These are phyloP conservation scores for Petrolisthes manimaculis DNA, from an alignment of 2,888 invertebrate genomes.

Conservation along the genomic window DNA sequence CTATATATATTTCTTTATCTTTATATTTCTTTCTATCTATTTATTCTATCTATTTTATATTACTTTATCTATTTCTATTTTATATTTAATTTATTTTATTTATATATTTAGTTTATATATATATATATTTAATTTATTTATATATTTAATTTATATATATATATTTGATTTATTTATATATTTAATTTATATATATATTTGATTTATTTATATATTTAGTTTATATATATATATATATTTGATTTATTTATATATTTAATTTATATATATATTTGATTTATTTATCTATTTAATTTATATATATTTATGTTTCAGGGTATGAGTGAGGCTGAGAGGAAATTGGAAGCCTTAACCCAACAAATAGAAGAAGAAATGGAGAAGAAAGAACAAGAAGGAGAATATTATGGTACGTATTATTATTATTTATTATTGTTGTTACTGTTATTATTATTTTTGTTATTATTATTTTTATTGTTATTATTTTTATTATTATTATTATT, in stretches of 20 bases:
- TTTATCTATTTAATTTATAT: conserved; percentile 9
- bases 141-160: not conserved
- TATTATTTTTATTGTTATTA: no score
- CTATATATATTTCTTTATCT: not conserved
- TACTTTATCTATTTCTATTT: not conserved
- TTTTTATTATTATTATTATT: not conserved
- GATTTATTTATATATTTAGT: not conserved
- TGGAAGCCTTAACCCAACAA: conserved; percentile 91
- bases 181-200: not conserved
- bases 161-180: not conserved
- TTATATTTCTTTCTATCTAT: conserved; percentile 23
- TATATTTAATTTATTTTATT: conserved; percentile 13
- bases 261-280: not conserved
- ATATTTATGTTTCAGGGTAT: conserved; percentile 75
- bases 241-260: not conserved
- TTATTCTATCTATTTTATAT: not conserved
- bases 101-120: conserved; percentile 5
- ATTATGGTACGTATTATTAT: conserved; percentile 80
- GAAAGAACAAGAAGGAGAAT: conserved; percentile 94
- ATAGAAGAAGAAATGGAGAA: conserved; percentile 96
- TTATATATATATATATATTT: not conserved
- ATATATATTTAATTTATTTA: not conserved
- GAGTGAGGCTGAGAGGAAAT: conserved; percentile 92
- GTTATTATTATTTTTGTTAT: no score
- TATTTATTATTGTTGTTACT: not conserved